Conservation (phyloP, 2,888 invertebrate species). For the Cerceris rybyensis region DNA sequence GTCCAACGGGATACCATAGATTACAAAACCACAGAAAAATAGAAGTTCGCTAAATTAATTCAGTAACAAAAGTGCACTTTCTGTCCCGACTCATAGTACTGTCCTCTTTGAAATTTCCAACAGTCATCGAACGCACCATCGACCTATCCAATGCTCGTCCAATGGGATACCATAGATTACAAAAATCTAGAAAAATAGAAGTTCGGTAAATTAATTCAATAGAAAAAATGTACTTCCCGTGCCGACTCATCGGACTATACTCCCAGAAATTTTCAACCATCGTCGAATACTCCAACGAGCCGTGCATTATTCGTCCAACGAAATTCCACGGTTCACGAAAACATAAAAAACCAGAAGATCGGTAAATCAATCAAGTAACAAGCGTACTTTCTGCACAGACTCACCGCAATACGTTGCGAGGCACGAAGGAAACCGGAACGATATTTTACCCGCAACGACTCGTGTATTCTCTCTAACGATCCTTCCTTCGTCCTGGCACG, state of each 20-base stretch:
- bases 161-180: neutral
- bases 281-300: neutral
- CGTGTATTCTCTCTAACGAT: slow-evolving; percentile 59
- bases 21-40: slow-evolving; percentile 39
- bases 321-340: slow-evolving; percentile 24
- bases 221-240: too few relatives aligned
- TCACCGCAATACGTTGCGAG: slow-evolving; percentile 57
- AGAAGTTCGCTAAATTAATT: slow-evolving; percentile 57
- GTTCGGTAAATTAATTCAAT: neutral
- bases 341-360: slow-evolving; percentile 34
- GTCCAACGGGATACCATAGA: slow-evolving; percentile 4
- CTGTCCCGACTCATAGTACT: slow-evolving; percentile 38
- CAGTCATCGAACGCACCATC: too few relatives aligned
- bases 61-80: slow-evolving; percentile 27
- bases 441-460: slow-evolving; percentile 62
- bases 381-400: slow-evolving; percentile 22
- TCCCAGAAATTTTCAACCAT: neutral
- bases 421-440: slow-evolving; percentile 65
- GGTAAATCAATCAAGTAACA: slow-evolving; percentile 59
- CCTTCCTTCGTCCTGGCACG: slow-evolving; percentile 57
- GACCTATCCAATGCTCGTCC: neutral
- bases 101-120: neutral
- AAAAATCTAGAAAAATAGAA: neutral
- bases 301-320: neutral
- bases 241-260: neutral